phyloP scores from a whole-genome alignment of 30 jellyfish, hydroid and myxozoan genomes.

The Aurelia coerulea region DNA sequence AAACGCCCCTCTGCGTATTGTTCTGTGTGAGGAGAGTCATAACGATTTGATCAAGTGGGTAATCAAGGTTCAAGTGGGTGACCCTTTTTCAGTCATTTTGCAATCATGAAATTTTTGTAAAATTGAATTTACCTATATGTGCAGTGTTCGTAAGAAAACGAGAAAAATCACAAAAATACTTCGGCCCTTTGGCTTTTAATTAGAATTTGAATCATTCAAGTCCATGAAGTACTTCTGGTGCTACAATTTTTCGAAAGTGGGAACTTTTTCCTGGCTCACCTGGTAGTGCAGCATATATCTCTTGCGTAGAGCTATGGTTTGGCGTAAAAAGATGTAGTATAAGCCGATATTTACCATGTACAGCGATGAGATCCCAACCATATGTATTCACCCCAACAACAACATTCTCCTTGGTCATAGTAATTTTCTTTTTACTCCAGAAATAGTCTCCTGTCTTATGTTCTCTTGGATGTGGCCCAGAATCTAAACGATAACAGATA shows the following conservation, averaged over 20 bases:
- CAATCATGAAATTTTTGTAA: not conserved
- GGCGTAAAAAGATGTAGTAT: no score
- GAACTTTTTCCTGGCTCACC: not conserved
- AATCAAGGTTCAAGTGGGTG: no score
- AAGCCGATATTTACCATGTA: conserved; percentile 30
- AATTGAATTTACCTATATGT: not conserved
- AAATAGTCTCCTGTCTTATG: conserved; percentile 65
- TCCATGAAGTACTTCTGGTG: no score
- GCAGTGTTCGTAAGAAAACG: no score
- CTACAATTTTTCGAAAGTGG: no score
- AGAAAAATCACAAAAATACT: no score
- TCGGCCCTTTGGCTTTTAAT: no score
- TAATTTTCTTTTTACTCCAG: conserved; percentile 51
- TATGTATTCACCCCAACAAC: conserved; percentile 32
- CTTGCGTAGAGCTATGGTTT: not conserved
- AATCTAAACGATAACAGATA: not conserved
- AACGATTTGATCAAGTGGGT: no score
- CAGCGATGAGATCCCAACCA: conserved; percentile 67
- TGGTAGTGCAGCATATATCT: not conserved
- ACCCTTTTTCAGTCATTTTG: no score
- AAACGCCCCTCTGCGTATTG: no score
- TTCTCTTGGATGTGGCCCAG: conserved; percentile 25
- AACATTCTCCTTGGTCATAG: not conserved
- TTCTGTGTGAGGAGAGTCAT: no score
- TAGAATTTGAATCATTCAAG: no score